Evolutionary conservation across 30 jellyfish, hydroid and myxozoan species (phyloP).

Genomic region (Turritopsis rubra): DNA sequence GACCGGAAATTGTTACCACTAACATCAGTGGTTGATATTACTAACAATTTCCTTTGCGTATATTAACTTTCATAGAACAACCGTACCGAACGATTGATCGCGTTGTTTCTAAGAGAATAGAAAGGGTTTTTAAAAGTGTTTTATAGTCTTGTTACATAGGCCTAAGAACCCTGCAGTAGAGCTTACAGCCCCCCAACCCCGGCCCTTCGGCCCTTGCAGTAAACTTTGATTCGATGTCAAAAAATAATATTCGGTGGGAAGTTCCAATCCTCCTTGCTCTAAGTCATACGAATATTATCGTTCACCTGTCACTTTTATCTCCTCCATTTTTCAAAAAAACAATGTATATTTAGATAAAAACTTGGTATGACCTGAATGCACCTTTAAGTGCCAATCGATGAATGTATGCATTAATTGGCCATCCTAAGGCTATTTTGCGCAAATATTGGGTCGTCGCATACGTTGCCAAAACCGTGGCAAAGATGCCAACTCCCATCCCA

Average conservation of each 20-base stretch:
- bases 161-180: not conserved
- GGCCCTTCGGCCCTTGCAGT: not conserved
- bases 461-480: constrained; percentile 11
- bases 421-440: constrained; percentile 7
- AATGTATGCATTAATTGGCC: constrained; percentile 17
- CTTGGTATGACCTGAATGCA: constrained; percentile 3
- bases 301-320: constrained; percentile 7
- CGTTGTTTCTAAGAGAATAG: not conserved
- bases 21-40: not conserved
- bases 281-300: constrained; percentile 18
- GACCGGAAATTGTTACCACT: not conserved
- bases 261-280: constrained; percentile 15
- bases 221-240: constrained; percentile 14
- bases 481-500: not conserved
- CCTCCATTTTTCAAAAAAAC: not conserved
- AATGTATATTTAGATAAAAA: constrained; percentile 3
- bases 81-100: not conserved
- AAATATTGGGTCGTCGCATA: constrained; percentile 1
- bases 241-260: constrained; percentile 15
- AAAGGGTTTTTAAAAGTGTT: not conserved
- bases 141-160: not conserved
- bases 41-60: not conserved
- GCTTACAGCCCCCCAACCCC: not conserved
- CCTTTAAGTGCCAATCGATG: constrained; percentile 11
- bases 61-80: not conserved